Conservation (phyloP, 2,113 vertebrate genomes). For the Oreotrochilus melanogaster region DNA sequence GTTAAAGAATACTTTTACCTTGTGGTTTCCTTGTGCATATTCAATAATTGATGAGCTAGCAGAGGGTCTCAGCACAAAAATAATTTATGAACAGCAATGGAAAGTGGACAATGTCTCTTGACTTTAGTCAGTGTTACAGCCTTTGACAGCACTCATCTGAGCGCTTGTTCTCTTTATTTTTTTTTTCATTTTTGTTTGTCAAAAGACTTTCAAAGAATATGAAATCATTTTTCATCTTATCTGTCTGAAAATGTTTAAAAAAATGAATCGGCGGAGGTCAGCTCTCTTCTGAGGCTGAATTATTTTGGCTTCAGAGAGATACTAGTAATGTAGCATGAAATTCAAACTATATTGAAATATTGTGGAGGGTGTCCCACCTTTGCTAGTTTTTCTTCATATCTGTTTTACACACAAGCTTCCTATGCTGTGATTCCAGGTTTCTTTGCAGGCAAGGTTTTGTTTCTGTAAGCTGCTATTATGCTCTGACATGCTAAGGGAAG, state of each 20-base stretch:
- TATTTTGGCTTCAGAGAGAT: not conserved
- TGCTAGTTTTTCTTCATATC: not conserved
- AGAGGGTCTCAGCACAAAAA: not conserved
- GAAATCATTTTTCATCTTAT: not conserved
- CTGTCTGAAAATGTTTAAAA: not conserved
- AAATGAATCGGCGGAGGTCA: not conserved
- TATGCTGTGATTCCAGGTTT: not conserved
- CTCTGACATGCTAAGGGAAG: constrained; percentile 17
- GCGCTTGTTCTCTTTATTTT: not conserved
- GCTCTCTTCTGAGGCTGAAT: not conserved
- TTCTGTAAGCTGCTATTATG: constrained; percentile 16
- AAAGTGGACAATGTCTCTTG: not conserved
- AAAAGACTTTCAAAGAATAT: not conserved
- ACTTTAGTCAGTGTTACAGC: not conserved
- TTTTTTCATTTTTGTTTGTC: not conserved
- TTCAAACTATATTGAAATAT: not conserved
- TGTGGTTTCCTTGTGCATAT: not conserved
- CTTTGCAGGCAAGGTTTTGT: not conserved
- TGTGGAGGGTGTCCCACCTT: not conserved
- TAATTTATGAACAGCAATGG: not conserved
- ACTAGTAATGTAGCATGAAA: not conserved
- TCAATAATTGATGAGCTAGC: not conserved
- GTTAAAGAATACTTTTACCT: not conserved
- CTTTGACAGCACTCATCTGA: not conserved
- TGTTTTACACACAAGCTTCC: not conserved